phyloP scores from a whole-genome alignment of 2,888 invertebrate genomes.

The Tanypteryx hageni region DNA sequence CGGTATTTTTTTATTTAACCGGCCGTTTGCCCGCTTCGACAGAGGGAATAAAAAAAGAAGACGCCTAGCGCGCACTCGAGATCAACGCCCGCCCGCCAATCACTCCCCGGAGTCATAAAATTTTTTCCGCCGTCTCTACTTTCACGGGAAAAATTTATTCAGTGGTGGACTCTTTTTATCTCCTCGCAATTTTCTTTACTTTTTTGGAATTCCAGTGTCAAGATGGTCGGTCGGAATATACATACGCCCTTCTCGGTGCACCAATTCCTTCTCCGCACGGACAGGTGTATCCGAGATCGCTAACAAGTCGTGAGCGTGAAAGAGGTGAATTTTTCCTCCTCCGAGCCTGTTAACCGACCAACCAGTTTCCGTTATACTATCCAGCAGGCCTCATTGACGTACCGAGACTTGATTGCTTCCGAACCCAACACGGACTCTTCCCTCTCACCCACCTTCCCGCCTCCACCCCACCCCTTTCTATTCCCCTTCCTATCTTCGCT shows the following conservation, averaged over 20 bases:
- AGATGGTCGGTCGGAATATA: not conserved
- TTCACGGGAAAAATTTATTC: not conserved
- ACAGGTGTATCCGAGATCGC: constrained; percentile 46
- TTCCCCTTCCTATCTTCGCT: not conserved
- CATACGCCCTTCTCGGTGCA: not conserved
- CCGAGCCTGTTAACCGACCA: constrained; percentile 7
- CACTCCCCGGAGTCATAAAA: constrained; percentile 37
- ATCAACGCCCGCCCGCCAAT: constrained; percentile 54
- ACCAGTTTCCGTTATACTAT: constrained; percentile 30
- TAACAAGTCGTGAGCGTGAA: constrained; percentile 36
- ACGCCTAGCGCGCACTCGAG: not conserved
- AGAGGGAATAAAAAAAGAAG: not conserved
- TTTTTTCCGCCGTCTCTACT: constrained; percentile 5
- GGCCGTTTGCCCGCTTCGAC: not conserved
- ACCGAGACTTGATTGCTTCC: constrained; percentile 40
- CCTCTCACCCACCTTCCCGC: not conserved
- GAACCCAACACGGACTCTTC: not conserved
- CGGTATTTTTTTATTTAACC: not conserved
- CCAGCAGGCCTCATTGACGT: constrained; percentile 19
- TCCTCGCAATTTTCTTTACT: not conserved
- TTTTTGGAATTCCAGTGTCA: not conserved
- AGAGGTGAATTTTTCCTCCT: not conserved
- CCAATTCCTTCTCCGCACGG: constrained; percentile 30
- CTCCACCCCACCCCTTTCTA: not conserved
- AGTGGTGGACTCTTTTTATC: not conserved